Conservation (phyloP, 2,888 invertebrate species). For the Muscina levida region DNA sequence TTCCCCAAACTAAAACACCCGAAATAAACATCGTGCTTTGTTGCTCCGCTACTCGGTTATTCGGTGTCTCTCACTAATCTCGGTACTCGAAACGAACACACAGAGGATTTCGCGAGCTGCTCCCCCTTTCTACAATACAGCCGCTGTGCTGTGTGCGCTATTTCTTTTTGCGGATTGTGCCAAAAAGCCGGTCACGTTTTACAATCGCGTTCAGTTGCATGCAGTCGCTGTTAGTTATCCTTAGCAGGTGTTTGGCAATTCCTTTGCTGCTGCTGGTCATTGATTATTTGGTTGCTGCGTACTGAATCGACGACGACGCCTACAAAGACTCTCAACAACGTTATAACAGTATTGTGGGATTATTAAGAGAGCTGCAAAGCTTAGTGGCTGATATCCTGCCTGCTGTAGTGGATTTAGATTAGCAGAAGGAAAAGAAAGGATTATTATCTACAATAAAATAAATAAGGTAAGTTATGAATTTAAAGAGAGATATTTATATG, state of each 20-base stretch:
- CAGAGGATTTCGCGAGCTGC: constrained; percentile 41
- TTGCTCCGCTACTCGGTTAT: constrained; percentile 9
- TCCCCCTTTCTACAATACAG: constrained; percentile 6
- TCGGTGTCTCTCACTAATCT: not conserved
- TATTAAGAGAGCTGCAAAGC: too few relatives aligned
- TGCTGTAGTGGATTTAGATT: too few relatives aligned
- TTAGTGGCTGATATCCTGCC: too few relatives aligned
- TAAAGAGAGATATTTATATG: too few relatives aligned
- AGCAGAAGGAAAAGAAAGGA: too few relatives aligned
- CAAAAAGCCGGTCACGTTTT: constrained; percentile 63
- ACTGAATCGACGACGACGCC: too few relatives aligned
- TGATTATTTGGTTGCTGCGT: too few relatives aligned
- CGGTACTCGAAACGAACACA: not conserved
- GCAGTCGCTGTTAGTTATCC: constrained; percentile 49
- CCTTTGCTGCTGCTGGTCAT: constrained; percentile 4
- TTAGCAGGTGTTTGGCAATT: constrained; percentile 28
- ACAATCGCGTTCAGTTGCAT: constrained; percentile 47
- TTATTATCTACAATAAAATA: too few relatives aligned
- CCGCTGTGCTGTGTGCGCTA: too few relatives aligned
- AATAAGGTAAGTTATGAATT: too few relatives aligned
- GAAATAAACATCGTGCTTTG: constrained; percentile 17
- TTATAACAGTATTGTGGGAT: too few relatives aligned
- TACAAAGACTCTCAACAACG: too few relatives aligned
- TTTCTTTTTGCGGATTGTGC: constrained; percentile 19
- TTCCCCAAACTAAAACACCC: constrained; percentile 12